Base-by-base conservation (phyloP, 2,888 invertebrate genomes). In the Heteromyza rotundicornis region DNA sequence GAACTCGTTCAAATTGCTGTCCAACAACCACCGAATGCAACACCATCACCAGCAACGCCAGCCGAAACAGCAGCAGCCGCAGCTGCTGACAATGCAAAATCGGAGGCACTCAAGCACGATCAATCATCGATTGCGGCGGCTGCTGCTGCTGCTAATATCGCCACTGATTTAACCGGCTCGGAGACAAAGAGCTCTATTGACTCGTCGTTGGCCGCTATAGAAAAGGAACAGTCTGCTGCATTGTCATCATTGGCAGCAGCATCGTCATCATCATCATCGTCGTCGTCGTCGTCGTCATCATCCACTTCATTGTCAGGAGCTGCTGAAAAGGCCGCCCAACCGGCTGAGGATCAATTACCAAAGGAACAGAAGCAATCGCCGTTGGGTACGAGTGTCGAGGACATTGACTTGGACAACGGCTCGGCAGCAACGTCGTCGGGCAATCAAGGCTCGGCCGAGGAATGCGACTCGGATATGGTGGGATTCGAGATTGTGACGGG, bases 401-500 rank as follows among this genome's bases (percentile, higher is more conserved):
- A 75, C 69, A 68, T 62, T 55, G 71, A 71, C 60, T 27, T 52
- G 1, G 57, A 62, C 5, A 59, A 59, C 56, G 64, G 64, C 36
- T 64, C 22, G 62, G 35, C 27, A 10, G 52, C 36, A 20, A 24
- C 22, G 8, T 40, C 36, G 19, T n/a, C 17, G 22, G 35, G 51
- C 22, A 54, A 24, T 49, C 35, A 52, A 20, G 27, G n/a, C 40
- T 2, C 7, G n/a, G 5, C 1, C 16, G 27, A 51, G 78, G 92
- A 93, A 83, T 94, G 94, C 82, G 93, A 94, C 84, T 88, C 92
- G 55, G 94, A 94, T 84, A 92, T 93, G 90, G 89, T 93, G 74
- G 93, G 94, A 71, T 95, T 95, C 83, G 95, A 95, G 85, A 88
- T 96, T 79, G 90, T 95, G 76, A 95, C 95, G 70, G 95, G 93